Percentiles rank a stretch among this genome's conserved stretches.
phyloP scores from a whole-genome alignment of 2,113 vertebrate species.

The Anguilla japonica region DNA sequence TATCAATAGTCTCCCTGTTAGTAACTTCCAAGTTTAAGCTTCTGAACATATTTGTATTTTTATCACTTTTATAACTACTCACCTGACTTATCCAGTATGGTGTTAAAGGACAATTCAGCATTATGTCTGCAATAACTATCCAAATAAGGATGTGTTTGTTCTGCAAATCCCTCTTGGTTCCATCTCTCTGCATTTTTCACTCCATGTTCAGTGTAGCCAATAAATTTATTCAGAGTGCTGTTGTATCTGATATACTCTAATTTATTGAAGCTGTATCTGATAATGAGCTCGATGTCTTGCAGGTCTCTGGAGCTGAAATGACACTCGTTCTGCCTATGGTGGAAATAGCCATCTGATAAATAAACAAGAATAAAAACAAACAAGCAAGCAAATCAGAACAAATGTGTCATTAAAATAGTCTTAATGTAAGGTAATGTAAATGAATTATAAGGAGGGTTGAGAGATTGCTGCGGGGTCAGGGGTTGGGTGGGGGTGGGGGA shows the following conservation, averaged over 20 bases:
- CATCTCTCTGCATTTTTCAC: constrained; percentile 12
- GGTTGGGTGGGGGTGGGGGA: too few relatives aligned
- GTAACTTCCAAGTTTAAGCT: too few relatives aligned
- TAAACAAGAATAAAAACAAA: background rate
- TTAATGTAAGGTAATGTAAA: background rate
- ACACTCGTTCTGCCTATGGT: fast-evolving
- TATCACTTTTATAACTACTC: background rate
- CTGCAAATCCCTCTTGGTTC: background rate
- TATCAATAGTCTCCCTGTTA: too few relatives aligned
- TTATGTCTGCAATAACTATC: constrained; percentile 31
- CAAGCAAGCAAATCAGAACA: constrained; percentile 16
- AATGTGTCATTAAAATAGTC: background rate
- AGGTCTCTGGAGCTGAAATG: constrained; percentile 47
- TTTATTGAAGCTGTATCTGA: constrained; percentile 26
- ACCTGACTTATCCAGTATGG: constrained; percentile 39
- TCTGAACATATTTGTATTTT: background rate
- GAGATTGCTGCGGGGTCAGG: too few relatives aligned
- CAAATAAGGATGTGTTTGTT: background rate
- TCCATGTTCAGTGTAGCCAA: constrained; percentile 41
- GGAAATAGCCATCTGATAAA: constrained; percentile 37
- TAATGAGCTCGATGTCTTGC: constrained; percentile 37
- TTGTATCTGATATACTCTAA: background rate
- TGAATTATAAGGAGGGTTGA: background rate
- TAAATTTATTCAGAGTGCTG: constrained; percentile 41
- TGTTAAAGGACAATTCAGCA: fast-evolving